Percentiles rank a stretch among this genome's conserved stretches.
These are phyloP conservation scores for Amblyraja radiata DNA, from an alignment of 2,797 vertebrate genomes.

Conservation along the genomic window DNA sequence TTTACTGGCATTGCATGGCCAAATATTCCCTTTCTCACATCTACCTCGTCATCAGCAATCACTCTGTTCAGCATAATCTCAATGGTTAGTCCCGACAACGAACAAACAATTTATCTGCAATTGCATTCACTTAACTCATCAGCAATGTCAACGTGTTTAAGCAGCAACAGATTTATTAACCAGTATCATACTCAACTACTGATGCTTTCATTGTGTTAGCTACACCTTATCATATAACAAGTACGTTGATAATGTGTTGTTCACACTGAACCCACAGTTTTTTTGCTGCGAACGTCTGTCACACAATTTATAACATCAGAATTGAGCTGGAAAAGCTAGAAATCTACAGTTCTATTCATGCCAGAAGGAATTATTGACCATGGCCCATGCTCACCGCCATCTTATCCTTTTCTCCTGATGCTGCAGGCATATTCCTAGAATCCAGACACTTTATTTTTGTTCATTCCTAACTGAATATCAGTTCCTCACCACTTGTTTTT, in stretches of 20 bases:
- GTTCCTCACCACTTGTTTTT: slow-evolving; percentile 25
- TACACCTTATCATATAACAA: neutral
- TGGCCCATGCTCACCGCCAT: neutral
- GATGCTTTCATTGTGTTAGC: neutral
- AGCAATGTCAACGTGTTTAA: neutral
- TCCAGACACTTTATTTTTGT: neutral
- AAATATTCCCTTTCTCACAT: no score
- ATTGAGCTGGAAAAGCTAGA: neutral
- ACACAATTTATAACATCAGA: neutral
- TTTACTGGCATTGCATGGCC: no score
- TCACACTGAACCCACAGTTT: neutral
- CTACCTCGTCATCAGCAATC: neutral
- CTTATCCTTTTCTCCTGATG: neutral
- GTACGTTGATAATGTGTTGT: neutral
- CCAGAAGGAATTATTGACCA: neutral
- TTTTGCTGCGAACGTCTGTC: neutral
- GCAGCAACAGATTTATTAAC: neutral
- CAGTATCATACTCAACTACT: neutral
- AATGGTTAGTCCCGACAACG: no score
- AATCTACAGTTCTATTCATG: neutral
- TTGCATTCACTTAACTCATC: no score
- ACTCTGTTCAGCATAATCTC: neutral
- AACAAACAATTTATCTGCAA: neutral
- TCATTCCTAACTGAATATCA: neutral
- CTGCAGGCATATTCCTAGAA: neutral